phyloP scores from a whole-genome alignment of 1,140 invertebrate species.

The Diorhabda carinulata region DNA sequence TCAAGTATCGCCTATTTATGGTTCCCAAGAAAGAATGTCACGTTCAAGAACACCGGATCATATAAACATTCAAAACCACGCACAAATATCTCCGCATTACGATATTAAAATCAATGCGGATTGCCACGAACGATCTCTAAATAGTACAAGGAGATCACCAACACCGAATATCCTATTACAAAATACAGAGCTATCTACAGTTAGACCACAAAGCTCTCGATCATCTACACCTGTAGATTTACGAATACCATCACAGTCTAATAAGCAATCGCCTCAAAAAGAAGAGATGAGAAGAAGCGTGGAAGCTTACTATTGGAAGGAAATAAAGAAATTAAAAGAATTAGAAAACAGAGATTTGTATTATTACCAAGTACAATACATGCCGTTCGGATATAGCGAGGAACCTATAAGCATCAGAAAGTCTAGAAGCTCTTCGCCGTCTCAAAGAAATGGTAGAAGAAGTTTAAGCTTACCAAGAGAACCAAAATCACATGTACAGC shows the following conservation, averaged over 20 bases:
- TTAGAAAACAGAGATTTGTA: slow-evolving; percentile 53
- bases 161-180: slow-evolving; percentile 22
- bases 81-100: slow-evolving; percentile 16
- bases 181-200: slow-evolving; percentile 23
- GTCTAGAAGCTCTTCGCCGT: slow-evolving; percentile 37
- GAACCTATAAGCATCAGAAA: slow-evolving; percentile 33
- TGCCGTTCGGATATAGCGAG: slow-evolving; percentile 37
- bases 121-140: not conserved
- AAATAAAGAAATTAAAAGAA: slow-evolving; percentile 55
- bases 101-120: slow-evolving; percentile 11
- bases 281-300: slow-evolving; percentile 52
- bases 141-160: slow-evolving; percentile 18
- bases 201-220: slow-evolving; percentile 6
- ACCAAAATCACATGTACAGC: slow-evolving; percentile 1
- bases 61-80: slow-evolving; percentile 7
- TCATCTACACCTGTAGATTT: slow-evolving; percentile 25
- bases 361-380: slow-evolving; percentile 35
- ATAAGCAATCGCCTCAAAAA: slow-evolving; percentile 36
- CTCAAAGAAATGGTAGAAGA: slow-evolving; percentile 30
- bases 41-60: not conserved
- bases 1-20: slow-evolving; percentile 5
- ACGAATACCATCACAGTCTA: slow-evolving; percentile 18
- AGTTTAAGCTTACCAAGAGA: slow-evolving; percentile 45
- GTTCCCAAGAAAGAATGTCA: slow-evolving; percentile 11
- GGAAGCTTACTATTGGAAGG: slow-evolving; percentile 59